Base-by-base conservation (phyloP, 2,888 invertebrate genomes). In the Cremastinae sp. region DNA sequence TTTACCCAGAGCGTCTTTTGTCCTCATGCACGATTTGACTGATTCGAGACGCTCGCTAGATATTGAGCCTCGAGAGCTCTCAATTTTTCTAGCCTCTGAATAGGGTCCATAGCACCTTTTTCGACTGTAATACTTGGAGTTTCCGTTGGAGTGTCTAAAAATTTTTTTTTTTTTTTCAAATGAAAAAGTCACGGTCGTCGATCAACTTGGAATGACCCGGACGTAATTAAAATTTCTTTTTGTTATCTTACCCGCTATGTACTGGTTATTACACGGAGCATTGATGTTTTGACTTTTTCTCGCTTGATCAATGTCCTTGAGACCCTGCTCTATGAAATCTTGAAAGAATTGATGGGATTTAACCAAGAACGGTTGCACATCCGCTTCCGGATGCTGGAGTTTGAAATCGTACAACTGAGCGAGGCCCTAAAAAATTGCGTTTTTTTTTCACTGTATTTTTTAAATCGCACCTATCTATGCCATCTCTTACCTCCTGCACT, bases 291-390 rank as follows among this genome's bases (percentile, higher is more conserved):
- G 89, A 84, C 82, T 88, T 75, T 87, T 89, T 73, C 89, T 85
- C 43, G 86, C 84, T 73, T 85, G 86, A 79, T 92, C 92, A 36
- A 95, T 94, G 64, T 92, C 92, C 79, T 92, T 92, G 75, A 97
- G 90, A 0, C 96, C 96, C 59, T 94, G 92, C 88, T 95, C 94
- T 80, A 97, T 96, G 87, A 95, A 97, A 85, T 95, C 95, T 87
- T 96, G 95, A 92, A 97, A 97, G 90, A 95, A 95, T 87, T 94
- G 94, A 59, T 96, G 96, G 0, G 96, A 95, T 84, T 95, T 95
- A 81, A 94, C 93, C 89, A 97, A 92, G 90, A 95, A 96, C 28
- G 96, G 96, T 89, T 96, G 95, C 0, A 90, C 86, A 86, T 96
- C 96, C 20, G 96, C 95, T 82, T 96, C 95, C 0, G 97, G 96